Evolutionary conservation across 2,888 invertebrate genomes (phyloP), one percentile per base, ranked within the genome.

Genomic region (Thelaira solivaga): DNA sequence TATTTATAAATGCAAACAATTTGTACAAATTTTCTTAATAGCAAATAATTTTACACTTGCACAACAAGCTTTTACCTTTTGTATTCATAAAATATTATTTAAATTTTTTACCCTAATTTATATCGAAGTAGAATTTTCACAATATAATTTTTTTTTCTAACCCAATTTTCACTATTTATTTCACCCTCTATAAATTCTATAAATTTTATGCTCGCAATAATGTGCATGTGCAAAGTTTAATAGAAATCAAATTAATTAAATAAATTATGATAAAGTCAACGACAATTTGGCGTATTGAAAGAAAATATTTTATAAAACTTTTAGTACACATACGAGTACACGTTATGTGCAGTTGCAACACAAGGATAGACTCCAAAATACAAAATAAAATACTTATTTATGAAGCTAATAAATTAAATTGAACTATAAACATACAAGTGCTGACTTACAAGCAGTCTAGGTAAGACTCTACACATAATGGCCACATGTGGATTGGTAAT

Each of bases 191-290:
- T n/a, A n/a, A n/a, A n/a, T 31, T 4, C n/a, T 26, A 39, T 4
- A 4, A n/a, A 22, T 41, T 41, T 45, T 31, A 6, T 26, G 18
- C 39, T 20, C 20, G 8, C 16, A 62, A 55, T 18, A 43, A 41
- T 62, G 39, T 72, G 34, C 29, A 62, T 49, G 47, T 45, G 34
- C 31, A 65, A 78, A 69, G 64, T 78, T 74, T 71, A 53, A 36
- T 47, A 49, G 64, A 74, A 78, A 59, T 74, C 78, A 78, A 71
- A 78, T 78, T 78, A 78, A 78, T 78, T 78, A 78, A 69, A 69
- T 74, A 71, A 78, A 74, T 78, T 71, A 74, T 59, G 64, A 69
- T 65, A 65, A 78, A 78, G 61, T 68, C 69, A 78, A 57, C 73
- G 64, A 73, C 57, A 78, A 59, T 65, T 74, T 61, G 61, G 45